A percentile compares a stretch with the other conserved stretches of the same genome.
These are phyloP conservation scores for Brachionus calyciflorus DNA, from an alignment of 1,140 invertebrate species.

Conservation along the genomic window DNA sequence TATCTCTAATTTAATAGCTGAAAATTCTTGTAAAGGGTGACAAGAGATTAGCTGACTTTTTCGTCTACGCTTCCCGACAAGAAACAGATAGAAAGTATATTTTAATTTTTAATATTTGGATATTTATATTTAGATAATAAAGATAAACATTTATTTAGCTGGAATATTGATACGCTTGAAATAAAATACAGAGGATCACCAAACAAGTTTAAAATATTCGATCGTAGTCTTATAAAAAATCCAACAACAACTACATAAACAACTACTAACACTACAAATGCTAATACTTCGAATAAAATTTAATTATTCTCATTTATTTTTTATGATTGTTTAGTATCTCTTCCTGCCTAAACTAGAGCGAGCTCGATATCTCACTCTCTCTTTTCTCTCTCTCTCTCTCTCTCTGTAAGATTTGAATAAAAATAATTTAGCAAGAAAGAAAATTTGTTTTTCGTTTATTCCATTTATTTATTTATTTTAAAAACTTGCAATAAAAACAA, in stretches of 20 bases:
- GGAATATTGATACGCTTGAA: slow-evolving; percentile 37
- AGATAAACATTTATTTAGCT: background rate
- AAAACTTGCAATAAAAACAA: too few species aligned
- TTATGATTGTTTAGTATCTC: background rate
- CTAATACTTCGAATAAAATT: background rate
- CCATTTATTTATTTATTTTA: too few species aligned
- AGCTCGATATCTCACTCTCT: too few species aligned
- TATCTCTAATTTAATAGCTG: background rate
- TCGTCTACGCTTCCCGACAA: background rate
- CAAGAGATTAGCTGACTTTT: slow-evolving; percentile 20
- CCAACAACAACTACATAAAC: background rate
- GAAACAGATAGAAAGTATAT: background rate
- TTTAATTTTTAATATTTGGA: background rate
- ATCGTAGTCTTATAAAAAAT: slow-evolving; percentile 39
- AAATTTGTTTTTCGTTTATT: slow-evolving; percentile 43
- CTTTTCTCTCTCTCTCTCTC: background rate
- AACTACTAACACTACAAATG: background rate
- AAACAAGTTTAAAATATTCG: slow-evolving; percentile 36
- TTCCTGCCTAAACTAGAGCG: background rate
- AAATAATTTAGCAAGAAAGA: slow-evolving; percentile 25
- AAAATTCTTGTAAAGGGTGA: slow-evolving; percentile 28
- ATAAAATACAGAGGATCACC: slow-evolving; percentile 32
- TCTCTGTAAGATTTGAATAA: background rate
- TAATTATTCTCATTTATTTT: slow-evolving; percentile 35
- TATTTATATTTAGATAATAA: background rate